phyloP scores from a whole-genome alignment of 2,888 invertebrate species.

The Drosophila meridiana region DNA sequence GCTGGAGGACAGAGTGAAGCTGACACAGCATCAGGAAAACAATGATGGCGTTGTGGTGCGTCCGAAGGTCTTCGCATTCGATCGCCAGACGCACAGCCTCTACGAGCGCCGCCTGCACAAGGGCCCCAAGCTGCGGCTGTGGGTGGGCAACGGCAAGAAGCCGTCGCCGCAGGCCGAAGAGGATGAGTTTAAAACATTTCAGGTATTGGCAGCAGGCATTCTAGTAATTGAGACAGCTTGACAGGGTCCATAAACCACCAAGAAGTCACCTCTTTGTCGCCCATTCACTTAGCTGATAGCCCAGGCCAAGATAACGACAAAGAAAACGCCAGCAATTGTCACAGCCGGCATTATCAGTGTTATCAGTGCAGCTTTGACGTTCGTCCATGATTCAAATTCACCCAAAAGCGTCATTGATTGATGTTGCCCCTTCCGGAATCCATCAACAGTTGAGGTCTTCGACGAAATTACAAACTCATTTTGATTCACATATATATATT shows the following conservation, averaged over 20 bases:
- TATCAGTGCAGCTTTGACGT: slow-evolving; percentile 14
- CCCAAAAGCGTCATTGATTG: slow-evolving; percentile 28
- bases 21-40: slow-evolving; percentile 29
- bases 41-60: slow-evolving; percentile 59
- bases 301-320: slow-evolving; percentile 13
- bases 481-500: slow-evolving; percentile 23
- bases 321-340: slow-evolving; percentile 8
- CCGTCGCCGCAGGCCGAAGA: slow-evolving; percentile 41
- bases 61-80: slow-evolving; percentile 49
- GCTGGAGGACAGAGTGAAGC: slow-evolving; percentile 43
- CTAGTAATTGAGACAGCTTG: slow-evolving; percentile 39
- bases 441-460: not conserved
- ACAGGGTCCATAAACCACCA: slow-evolving; percentile 21
- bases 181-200: slow-evolving; percentile 57
- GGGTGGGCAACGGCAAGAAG: slow-evolving; percentile 57
- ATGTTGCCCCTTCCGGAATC: slow-evolving; percentile 21
- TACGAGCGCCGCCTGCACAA: slow-evolving; percentile 80
- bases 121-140: slow-evolving; percentile 77
- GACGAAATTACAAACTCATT: slow-evolving; percentile 3
- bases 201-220: slow-evolving; percentile 50
- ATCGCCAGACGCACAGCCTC: slow-evolving; percentile 60
- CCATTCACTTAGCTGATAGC: slow-evolving; percentile 32
- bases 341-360: not conserved
- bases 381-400: slow-evolving; percentile 19
- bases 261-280: slow-evolving; percentile 1